A percentile compares a stretch with the other conserved stretches of the same genome.
These are phyloP conservation scores for Addax nasomaculatus DNA, from an alignment of 2,113 vertebrate genomes.

Conservation along the genomic window DNA sequence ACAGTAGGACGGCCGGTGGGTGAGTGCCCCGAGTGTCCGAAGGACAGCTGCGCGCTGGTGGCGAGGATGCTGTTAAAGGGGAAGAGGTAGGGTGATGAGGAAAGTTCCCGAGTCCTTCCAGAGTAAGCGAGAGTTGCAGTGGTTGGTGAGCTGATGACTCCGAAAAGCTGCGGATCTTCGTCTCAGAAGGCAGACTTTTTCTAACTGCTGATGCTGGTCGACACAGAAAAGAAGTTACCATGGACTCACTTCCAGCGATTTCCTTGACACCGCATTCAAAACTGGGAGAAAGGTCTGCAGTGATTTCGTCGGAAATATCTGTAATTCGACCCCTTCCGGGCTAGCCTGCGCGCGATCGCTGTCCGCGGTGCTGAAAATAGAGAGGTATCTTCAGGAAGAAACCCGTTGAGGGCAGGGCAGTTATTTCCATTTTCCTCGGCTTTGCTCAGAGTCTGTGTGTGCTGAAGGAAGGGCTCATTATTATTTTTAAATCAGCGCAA, in stretches of 20 bases:
- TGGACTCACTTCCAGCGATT: not conserved
- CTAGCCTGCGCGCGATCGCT: not conserved
- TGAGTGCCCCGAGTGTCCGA: not conserved
- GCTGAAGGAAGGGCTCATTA: not conserved
- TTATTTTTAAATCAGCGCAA: not conserved
- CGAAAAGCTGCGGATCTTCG: fast-evolving
- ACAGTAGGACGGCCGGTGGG: fast-evolving
- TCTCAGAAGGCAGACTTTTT: not conserved
- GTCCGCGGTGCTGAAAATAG: conserved; percentile 49
- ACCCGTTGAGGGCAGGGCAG: not conserved
- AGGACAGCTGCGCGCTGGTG: not conserved
- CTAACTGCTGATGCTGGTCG: not conserved
- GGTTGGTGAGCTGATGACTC: not conserved
- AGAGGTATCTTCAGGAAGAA: not conserved
- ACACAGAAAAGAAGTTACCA: not conserved
- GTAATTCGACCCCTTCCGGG: not conserved
- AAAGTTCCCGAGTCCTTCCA: not conserved
- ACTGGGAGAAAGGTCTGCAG: not conserved
- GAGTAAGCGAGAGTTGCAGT: not conserved
- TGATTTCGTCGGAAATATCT: not conserved
- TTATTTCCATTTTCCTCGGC: not conserved
- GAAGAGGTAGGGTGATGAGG: not conserved
- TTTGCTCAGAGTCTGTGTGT: fast-evolving
- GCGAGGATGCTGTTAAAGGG: not conserved
- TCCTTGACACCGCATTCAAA: not conserved